These are phyloP conservation scores for Corythaixoides concolor DNA, from an alignment of 2,113 vertebrate species.

Conservation along the genomic window DNA sequence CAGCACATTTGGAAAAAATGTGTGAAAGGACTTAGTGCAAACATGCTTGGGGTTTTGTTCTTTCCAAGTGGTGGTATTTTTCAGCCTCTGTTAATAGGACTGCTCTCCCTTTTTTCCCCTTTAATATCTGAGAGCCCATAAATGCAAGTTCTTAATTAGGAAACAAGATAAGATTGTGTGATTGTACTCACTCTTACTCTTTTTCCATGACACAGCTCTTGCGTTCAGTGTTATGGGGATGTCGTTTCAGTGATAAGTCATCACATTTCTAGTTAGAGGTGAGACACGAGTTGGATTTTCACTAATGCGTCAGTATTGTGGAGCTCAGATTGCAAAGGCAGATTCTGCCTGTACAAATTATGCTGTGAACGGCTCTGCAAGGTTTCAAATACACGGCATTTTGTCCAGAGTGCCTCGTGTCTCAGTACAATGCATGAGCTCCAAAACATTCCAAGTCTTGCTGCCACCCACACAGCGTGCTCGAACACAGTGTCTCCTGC, in stretches of 20 bases:
- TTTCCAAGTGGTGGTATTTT: neutral
- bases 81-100: neutral
- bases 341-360: neutral
- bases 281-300: neutral
- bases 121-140: neutral
- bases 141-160: slow-evolving; percentile 21
- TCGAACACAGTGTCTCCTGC: neutral
- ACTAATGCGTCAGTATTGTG: neutral
- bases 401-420: neutral
- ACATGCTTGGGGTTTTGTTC: neutral
- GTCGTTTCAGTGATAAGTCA: slow-evolving; percentile 17
- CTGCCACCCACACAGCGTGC: neutral
- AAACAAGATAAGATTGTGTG: slow-evolving; percentile 22
- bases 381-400: neutral
- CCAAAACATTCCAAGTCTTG: neutral
- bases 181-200: neutral
- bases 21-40: neutral
- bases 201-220: slow-evolving; percentile 31
- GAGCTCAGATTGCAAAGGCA: neutral
- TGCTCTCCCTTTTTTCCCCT: neutral
- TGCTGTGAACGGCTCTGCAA: neutral
- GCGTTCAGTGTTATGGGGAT: neutral
- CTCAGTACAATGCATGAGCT: neutral
- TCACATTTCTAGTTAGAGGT: neutral
- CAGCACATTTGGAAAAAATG: neutral